Evolutionary conservation across 2,113 vertebrate species (phyloP).

Genomic region (Phocoena phocoena): DNA sequence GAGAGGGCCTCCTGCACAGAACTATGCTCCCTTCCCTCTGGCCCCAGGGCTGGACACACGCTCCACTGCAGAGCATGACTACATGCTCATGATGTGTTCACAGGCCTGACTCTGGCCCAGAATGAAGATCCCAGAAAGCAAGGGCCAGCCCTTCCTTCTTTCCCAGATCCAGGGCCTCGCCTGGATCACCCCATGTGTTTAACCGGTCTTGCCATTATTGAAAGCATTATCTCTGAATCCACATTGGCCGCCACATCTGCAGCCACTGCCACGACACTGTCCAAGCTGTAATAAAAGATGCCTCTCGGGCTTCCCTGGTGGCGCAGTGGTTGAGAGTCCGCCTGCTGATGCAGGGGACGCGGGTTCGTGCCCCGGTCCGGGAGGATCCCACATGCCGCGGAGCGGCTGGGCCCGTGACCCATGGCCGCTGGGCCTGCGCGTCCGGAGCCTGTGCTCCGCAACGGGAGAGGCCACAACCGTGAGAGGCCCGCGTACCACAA

Average conservation of each 20-base stretch:
- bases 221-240: background rate
- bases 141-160: background rate
- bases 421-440: too few relatives aligned
- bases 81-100: background rate
- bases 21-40: background rate
- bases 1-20: background rate
- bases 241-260: fast-evolving
- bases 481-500: too few relatives aligned
- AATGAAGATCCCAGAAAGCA: fast-evolving
- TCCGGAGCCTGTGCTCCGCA: too few relatives aligned
- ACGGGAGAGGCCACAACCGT: too few relatives aligned
- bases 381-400: too few relatives aligned
- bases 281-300: background rate
- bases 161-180: background rate
- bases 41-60: background rate
- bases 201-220: fast-evolving
- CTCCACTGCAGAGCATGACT: background rate
- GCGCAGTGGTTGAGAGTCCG: too few relatives aligned
- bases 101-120: background rate
- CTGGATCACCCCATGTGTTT: fast-evolving
- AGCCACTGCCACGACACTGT: background rate
- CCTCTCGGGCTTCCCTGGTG: too few relatives aligned
- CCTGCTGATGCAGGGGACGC: too few relatives aligned
- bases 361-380: too few relatives aligned
- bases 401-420: too few relatives aligned